A percentile compares a stretch with the other conserved stretches of the same genome.
phyloP scores from a whole-genome alignment of 1,140 invertebrate species.

The Drosophila nikananu region DNA sequence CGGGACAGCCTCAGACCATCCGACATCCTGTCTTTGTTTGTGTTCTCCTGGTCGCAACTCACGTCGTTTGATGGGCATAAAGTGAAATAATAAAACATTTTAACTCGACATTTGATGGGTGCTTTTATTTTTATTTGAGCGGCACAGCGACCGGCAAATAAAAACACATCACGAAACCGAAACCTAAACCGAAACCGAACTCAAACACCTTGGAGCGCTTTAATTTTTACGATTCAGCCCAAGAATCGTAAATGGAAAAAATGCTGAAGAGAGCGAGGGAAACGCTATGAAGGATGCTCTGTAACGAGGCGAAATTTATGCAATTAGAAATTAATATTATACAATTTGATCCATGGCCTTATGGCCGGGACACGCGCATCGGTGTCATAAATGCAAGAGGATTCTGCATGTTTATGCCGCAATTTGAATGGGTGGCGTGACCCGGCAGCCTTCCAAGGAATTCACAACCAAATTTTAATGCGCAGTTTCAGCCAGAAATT shows the following conservation, averaged over 20 bases:
- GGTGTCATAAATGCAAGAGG: constrained; percentile 64
- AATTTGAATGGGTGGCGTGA: constrained; percentile 73
- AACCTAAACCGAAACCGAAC: constrained; percentile 1
- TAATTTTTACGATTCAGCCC: constrained; percentile 73
- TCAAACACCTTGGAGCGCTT: constrained; percentile 76
- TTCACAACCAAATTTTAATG: constrained; percentile 32
- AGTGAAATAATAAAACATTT: constrained; percentile 83
- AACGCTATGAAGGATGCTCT: not conserved
- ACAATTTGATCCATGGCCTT: constrained; percentile 70
- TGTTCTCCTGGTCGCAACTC: constrained; percentile 39
- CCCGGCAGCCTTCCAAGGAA: constrained; percentile 16
- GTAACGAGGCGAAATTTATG: constrained; percentile 77
- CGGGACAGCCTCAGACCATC: not conserved
- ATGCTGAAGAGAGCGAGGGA: not conserved
- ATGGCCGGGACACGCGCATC: constrained; percentile 58
- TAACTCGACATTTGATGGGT: constrained; percentile 80
- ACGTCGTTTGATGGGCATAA: constrained; percentile 62
- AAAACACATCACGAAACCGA: constrained; percentile 61
- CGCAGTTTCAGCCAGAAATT: constrained; percentile 48
- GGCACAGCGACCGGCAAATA: constrained; percentile 79
- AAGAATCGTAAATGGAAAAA: constrained; percentile 56
- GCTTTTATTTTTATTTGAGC: constrained; percentile 71
- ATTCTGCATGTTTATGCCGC: constrained; percentile 76
- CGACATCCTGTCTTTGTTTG: constrained; percentile 21
- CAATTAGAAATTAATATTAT: constrained; percentile 85